Evolutionary conservation across 2,888 invertebrate species (phyloP), one percentile per base, ranked within the genome.

Genomic region (Helobdella robusta): DNA sequence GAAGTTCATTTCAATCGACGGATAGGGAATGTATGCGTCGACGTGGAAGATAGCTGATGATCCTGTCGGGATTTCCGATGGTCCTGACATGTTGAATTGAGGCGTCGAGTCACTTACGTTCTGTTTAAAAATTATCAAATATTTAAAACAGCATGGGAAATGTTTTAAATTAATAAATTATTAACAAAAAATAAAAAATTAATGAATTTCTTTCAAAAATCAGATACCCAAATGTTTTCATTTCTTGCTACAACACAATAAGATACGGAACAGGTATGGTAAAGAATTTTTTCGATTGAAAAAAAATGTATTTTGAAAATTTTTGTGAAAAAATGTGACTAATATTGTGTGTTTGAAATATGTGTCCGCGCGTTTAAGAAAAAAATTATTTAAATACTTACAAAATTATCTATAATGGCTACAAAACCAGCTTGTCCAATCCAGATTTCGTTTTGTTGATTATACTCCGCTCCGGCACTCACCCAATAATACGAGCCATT

Each of bases 401-500:
- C 52, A 67, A 69, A 28, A 18, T 60, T 20, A 65, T 66, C 59
- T 18, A 58, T 3, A 44, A 65, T 61, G 40, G 72, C 71, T 2
- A 64, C 69, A 62, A 75, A 73, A 2, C 74, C 71, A 0, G 74
- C 73, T 68, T 78, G 78, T 1, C 76, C 78, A 5, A 79, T 75
- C 76, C 76, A 78, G 18, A 78, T 73, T 44, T 74, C 73, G 34
- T 68, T 70, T 58, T 74, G 74, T 48, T 71, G 68, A 68, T 74
- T 72, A 69, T 75, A 79, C 66, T 76, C 77, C 0, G 76, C 77
- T 0, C 77, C 78, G 4, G 75, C 76, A 70, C 77, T 78, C 15
- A 78, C 74, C 76, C 76, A 78, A 70, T 76, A 75, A 48, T 62
- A 61, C 4, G 61, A 66, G 2, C 69, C 70, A 58, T 73, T 67